phyloP scores from a whole-genome alignment of 2,888 invertebrate genomes.

The Tanytarsus gracilentus region DNA sequence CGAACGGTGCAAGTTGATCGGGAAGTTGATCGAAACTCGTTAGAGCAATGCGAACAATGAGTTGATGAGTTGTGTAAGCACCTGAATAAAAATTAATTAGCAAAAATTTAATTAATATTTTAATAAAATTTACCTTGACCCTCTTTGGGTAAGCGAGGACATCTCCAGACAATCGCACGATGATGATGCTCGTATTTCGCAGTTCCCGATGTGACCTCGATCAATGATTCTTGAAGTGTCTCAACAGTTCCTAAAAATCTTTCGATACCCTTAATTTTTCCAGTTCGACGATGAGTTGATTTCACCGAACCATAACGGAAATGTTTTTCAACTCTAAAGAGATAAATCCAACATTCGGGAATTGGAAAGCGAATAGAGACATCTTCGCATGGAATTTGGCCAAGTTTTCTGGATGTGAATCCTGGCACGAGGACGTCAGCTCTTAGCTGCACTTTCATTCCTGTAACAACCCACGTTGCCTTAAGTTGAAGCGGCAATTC shows the following conservation, averaged over 20 bases:
- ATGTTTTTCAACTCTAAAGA: constrained; percentile 96
- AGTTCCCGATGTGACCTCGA: constrained; percentile 91
- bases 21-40: constrained; percentile 97
- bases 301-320: constrained; percentile 97
- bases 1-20: constrained; percentile 78
- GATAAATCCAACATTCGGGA: constrained; percentile 98
- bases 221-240: constrained; percentile 79
- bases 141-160: constrained; percentile 93
- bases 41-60: constrained; percentile 88
- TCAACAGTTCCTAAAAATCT: constrained; percentile 86
- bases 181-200: constrained; percentile 99
- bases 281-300: constrained; percentile 78
- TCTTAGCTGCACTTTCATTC: constrained; percentile 85
- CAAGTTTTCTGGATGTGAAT: constrained; percentile 88
- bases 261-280: constrained; percentile 88
- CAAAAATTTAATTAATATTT: not conserved
- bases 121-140: constrained; percentile 70
- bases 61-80: constrained; percentile 94
- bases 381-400: constrained; percentile 96
- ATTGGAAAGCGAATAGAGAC: constrained; percentile 93
- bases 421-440: constrained; percentile 95
- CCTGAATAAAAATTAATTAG: constrained; percentile 49
- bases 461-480: constrained; percentile 78
- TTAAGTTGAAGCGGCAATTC: constrained; percentile 94
- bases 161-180: constrained; percentile 95